Evolutionary conservation across 2,113 vertebrate species (phyloP).

Genomic region (Agapornis roseicollis): DNA sequence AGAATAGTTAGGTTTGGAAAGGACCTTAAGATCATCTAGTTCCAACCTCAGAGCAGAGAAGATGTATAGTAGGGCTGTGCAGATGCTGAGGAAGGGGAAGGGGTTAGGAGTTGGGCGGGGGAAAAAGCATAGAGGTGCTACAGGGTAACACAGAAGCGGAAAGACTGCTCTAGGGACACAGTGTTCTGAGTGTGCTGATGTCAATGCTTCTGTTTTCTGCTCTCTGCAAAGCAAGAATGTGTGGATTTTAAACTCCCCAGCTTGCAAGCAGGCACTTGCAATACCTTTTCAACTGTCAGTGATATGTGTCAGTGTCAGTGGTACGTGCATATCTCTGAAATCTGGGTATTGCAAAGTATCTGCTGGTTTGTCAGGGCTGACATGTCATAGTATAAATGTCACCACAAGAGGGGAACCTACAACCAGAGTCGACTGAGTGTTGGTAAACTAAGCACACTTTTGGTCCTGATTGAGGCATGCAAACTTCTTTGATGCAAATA

Average conservation of each 20-base stretch:
- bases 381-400: background rate
- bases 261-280: background rate
- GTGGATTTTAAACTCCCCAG: background rate
- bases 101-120: background rate
- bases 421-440: background rate
- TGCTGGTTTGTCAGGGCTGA: background rate
- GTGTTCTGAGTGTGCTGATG: accelerated
- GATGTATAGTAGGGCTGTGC: accelerated
- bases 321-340: background rate
- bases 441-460: accelerated
- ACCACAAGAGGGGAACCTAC: conserved; percentile 62
- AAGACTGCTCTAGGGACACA: background rate
- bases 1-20: background rate
- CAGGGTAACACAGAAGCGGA: background rate
- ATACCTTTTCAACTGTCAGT: background rate
- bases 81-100: background rate
- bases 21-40: background rate
- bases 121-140: background rate
- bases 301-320: too few relatives aligned
- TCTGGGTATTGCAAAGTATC: too few relatives aligned
- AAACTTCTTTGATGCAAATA: background rate
- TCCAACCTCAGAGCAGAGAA: background rate
- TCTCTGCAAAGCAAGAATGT: background rate
- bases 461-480: background rate
- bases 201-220: background rate